Evolutionary conservation across 2,888 invertebrate genomes (phyloP), one percentile per base, ranked within the genome.

Genomic region (Pristionchus arcanus): DNA sequence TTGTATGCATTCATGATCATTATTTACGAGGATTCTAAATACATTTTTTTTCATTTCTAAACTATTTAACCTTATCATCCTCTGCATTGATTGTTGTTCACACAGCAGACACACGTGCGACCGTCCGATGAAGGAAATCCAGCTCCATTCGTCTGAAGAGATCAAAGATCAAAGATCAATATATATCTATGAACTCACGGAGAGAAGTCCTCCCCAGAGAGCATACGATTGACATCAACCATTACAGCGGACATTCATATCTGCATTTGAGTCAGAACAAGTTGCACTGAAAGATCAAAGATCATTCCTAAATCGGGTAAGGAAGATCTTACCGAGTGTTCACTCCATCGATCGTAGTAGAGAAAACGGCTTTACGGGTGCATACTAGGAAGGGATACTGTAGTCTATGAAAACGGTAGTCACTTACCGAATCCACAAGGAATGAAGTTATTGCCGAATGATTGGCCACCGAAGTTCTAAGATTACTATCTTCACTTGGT

Each of bases 31-130:
- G n/a, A n/a, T n/a, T n/a, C n/a, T n/a, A n/a, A n/a, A n/a, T n/a
- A n/a, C n/a, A n/a, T n/a, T n/a, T n/a, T n/a, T n/a, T n/a, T n/a
- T n/a, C n/a, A n/a, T n/a, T n/a, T n/a, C n/a, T n/a, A n/a, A n/a
- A n/a, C n/a, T n/a, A n/a, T n/a, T n/a, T n/a, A n/a, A 42, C 74
- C 21, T 77, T 77, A 77, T 77, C 21, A 25, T 37, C 84, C 59
- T 59, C 84, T 63, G 59, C 87, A 87, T 37, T 53, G 37, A n/a
- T 87, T 63, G 87, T 87, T 63, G 87, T 87, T 63, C 28, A 87
- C 87, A 28, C 87, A 87, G 28, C 87, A 87, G 66, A 87, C 87
- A 53, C 87, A 87, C 0, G 66, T 28, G 4, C 68, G 37, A 9
- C 87, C 42, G 49, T 87, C 87, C 15, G 87, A 31, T 16, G 87